Conservation (phyloP, 2,888 invertebrate species). For the Diplazon laetatorius region DNA sequence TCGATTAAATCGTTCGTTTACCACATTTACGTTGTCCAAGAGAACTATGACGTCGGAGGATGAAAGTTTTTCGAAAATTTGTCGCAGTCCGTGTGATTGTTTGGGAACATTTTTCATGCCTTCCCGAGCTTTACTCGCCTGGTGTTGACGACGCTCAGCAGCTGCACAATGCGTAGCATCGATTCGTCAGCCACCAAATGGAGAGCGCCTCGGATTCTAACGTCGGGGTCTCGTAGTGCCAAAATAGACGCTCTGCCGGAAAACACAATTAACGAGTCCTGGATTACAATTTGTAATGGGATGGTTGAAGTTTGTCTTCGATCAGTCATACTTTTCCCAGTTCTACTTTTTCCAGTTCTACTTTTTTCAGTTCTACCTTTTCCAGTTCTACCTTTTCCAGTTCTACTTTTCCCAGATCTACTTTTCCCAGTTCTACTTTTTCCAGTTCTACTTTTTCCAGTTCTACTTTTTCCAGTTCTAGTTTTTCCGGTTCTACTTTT, state of each 20-base stretch:
- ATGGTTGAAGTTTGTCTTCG: too few relatives aligned
- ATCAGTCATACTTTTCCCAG: too few relatives aligned
- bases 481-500: too few relatives aligned
- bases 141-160: slow-evolving; percentile 58
- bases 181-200: slow-evolving; percentile 68
- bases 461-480: too few relatives aligned
- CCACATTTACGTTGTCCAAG: not conserved
- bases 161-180: slow-evolving; percentile 64
- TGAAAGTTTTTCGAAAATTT: too few relatives aligned
- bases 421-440: too few relatives aligned
- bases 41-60: not conserved
- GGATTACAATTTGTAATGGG: not conserved
- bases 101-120: slow-evolving; percentile 36
- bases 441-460: too few relatives aligned
- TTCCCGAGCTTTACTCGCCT: slow-evolving; percentile 55
- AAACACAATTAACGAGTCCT: slow-evolving; percentile 5
- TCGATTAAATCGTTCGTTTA: not conserved
- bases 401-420: too few relatives aligned
- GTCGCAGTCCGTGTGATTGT: slow-evolving; percentile 20
- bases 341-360: too few relatives aligned
- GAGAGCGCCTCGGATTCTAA: slow-evolving; percentile 54
- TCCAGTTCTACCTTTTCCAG: too few relatives aligned
- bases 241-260: slow-evolving; percentile 64
- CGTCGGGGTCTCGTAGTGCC: slow-evolving; percentile 57
- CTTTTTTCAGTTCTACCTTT: too few relatives aligned